Evolutionary conservation across 2,113 vertebrate genomes (phyloP).

Genomic region (Pomatorhinus ruficollis): DNA sequence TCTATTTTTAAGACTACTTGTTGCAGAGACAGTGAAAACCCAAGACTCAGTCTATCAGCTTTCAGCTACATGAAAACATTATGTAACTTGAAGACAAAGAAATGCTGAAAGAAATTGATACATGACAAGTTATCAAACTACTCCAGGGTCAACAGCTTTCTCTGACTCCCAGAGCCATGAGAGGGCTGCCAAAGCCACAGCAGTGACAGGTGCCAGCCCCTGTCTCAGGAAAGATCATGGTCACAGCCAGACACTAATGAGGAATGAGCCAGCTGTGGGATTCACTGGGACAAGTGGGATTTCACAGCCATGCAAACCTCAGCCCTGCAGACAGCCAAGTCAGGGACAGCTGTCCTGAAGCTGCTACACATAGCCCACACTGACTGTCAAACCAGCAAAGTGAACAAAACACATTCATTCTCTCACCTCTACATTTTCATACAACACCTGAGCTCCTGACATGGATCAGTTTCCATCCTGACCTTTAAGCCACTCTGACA

Average conservation of each 20-base stretch:
- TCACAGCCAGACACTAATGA: background rate
- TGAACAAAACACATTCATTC: background rate
- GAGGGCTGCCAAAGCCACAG: background rate
- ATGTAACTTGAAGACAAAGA: slow-evolving; percentile 18
- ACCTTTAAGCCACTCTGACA: background rate
- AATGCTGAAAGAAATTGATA: background rate
- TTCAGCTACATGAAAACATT: background rate
- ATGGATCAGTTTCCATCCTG: background rate
- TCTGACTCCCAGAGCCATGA: background rate
- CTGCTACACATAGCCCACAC: background rate
- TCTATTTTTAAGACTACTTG: background rate
- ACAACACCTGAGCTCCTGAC: background rate
- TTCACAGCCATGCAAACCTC: background rate
- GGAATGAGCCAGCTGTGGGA: background rate
- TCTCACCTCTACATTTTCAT: background rate
- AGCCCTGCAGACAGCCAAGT: background rate
- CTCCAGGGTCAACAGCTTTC: background rate
- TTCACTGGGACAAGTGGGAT: background rate
- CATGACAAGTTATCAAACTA: background rate
- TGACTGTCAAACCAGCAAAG: background rate
- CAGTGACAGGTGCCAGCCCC: background rate
- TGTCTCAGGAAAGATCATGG: background rate
- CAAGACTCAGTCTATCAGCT: background rate
- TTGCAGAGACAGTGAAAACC: background rate
- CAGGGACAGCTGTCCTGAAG: background rate